Evolutionary conservation across 1,140 invertebrate species (phyloP).

Genomic region (Pseudomyrmex cubaensis): DNA sequence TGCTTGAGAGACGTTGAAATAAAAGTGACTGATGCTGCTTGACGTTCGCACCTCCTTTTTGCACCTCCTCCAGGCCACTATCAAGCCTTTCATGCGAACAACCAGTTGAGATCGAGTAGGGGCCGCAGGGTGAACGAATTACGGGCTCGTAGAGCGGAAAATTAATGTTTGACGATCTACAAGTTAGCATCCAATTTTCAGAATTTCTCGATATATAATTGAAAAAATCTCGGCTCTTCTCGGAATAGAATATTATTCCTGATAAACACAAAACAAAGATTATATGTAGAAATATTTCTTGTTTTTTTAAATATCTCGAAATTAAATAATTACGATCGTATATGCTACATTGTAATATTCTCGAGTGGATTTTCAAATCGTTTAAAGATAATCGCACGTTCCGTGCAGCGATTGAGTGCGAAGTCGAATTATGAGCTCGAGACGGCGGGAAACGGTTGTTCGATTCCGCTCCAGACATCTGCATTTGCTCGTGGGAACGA

Average conservation of each 20-base stretch:
- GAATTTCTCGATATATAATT: conserved; percentile 16
- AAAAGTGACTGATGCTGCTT: conserved; percentile 35
- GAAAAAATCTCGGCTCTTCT: neutral
- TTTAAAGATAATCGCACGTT: neutral
- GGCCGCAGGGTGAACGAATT: conserved; percentile 51
- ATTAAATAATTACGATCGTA: too few relatives aligned
- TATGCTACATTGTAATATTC: neutral
- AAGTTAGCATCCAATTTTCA: conserved; percentile 28
- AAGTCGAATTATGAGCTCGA: conserved; percentile 13
- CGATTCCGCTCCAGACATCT: neutral
- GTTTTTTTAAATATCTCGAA: neutral
- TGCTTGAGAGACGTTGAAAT: conserved; percentile 28
- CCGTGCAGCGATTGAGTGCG: neutral
- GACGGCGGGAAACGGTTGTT: conserved; percentile 20
- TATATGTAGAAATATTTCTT: neutral
- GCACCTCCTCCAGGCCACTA: conserved; percentile 12
- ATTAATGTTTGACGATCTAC: conserved; percentile 16
- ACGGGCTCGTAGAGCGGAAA: conserved; percentile 33
- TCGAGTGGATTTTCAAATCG: neutral
- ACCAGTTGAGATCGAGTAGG: conserved; percentile 22
- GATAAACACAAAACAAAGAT: neutral
- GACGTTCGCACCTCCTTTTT: conserved; percentile 47
- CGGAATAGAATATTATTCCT: neutral
- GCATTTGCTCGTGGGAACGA: conserved; percentile 35
- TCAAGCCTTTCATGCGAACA: conserved; percentile 37